Evolutionary conservation across 1,140 invertebrate species (phyloP), one percentile per base, ranked within the genome.

Genomic region (Grapholita molesta): DNA sequence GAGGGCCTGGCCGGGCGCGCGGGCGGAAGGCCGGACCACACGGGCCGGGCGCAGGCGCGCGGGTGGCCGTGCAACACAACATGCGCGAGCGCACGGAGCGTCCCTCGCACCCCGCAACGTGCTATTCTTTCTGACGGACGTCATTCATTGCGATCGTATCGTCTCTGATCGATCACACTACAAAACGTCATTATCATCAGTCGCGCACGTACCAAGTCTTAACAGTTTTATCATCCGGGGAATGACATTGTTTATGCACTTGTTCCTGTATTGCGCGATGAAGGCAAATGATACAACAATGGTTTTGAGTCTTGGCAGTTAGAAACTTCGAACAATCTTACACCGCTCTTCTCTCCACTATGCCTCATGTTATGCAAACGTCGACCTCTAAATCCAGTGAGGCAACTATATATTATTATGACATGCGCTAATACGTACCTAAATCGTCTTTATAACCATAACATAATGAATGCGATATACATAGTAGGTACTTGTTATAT

Each of bases 111-210:
- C 78, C 80, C 77, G 82, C 79, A 66, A 77, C 76, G 85, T 86
- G 85, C 55, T 28, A 28, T 28, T 28, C 55, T 25, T n/a, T 38
- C 18, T 33, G 30, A 11, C 53, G 38, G 33, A 55, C 53, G 32
- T 53, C 67, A 69, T 89, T 89, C 89, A 89, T 89, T 85, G 86
- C 83, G 84, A 90, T 88, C 85, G 85, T 48, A 48, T 82, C 82
- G 76, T 78, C 78, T 70, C 74, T 82, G 86, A 86, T 89, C 84
- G 80, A 71, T 70, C 75, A 84, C 84, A 87, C 82, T 89, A 84
- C 83, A 83, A 88, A 89, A 86, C 85, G 81, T 89, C 85, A 89
- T 89, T 90, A 88, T 84, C 82, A 76, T 71, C 78, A 76, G 28
- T 25, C 74, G 79, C 78, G 89, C 85, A 82, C 84, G 86, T 76